These are phyloP conservation scores for Neopelma chrysocephalum DNA, from an alignment of 2,797 vertebrate genomes.

Conservation along the genomic window DNA sequence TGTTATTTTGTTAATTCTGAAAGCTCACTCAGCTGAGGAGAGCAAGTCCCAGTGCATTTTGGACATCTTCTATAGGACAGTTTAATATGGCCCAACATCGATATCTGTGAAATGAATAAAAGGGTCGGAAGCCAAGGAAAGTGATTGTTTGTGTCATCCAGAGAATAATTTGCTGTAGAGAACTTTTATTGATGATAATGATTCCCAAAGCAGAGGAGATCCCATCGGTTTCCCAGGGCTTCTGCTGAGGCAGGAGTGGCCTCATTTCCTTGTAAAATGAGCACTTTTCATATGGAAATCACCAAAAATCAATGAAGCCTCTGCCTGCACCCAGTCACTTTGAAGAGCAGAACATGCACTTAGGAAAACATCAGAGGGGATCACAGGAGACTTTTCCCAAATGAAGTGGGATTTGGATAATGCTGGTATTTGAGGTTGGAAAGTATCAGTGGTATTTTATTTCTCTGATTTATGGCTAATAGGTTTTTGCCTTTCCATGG, in stretches of 20 bases:
- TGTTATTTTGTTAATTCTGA: not conserved
- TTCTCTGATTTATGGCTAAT: not conserved
- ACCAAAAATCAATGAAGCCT: not conserved
- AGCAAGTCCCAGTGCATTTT: not conserved
- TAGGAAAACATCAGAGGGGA: not conserved
- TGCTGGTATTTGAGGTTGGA: not conserved
- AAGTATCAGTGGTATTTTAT: not conserved
- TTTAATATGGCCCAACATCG: not conserved
- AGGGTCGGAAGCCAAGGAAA: not conserved
- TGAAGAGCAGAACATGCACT: not conserved
- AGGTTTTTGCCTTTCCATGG: not conserved
- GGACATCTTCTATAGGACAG: not conserved
- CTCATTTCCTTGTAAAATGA: not conserved
- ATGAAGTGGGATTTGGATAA: not conserved
- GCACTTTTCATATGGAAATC: not conserved
- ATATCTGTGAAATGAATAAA: not conserved
- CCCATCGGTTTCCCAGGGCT: not conserved
- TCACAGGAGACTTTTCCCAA: not conserved
- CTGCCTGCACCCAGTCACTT: not conserved
- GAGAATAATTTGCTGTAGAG: not conserved
- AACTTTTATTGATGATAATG: not conserved
- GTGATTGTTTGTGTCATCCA: not conserved
- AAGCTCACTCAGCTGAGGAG: not conserved
- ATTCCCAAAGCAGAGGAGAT: not conserved
- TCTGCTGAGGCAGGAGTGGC: not conserved